phyloP scores from a whole-genome alignment of 2,113 vertebrate genomes.

The Riparia riparia region DNA sequence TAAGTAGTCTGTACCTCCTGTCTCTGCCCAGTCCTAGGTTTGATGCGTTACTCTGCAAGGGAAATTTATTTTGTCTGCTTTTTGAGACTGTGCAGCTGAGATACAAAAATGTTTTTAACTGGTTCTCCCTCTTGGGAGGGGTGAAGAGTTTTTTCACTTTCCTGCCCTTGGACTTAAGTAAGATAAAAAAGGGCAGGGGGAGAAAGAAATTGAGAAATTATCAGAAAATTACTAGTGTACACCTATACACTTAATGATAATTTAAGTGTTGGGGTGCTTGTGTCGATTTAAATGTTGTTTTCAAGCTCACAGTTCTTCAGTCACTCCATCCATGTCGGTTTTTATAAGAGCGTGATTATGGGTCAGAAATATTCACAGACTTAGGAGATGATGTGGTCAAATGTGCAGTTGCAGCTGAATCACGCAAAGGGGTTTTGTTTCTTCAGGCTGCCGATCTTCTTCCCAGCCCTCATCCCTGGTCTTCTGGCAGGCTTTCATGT shows the following conservation, averaged over 20 bases:
- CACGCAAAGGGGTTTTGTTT: neutral
- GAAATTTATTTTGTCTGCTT: neutral
- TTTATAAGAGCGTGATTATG: neutral
- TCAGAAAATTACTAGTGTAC: neutral
- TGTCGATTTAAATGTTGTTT: neutral
- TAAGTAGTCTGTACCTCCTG: neutral
- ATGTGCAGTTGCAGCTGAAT: neutral
- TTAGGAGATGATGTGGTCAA: neutral
- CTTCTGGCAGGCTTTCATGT: fast-evolving
- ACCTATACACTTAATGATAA: neutral
- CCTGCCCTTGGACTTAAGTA: neutral
- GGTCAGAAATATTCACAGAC: neutral
- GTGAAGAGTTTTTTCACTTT: neutral
- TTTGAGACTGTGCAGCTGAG: neutral
- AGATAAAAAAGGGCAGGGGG: fast-evolving
- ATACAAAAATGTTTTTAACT: neutral
- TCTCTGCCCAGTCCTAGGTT: neutral
- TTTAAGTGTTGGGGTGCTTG: neutral
- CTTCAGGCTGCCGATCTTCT: neutral
- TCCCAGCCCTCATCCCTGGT: neutral
- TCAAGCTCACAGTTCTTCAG: neutral
- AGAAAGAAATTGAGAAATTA: neutral
- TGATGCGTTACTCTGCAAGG: neutral
- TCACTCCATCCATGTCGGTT: neutral
- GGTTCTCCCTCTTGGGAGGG: neutral